Evolutionary conservation across 2,113 vertebrate species (phyloP).

Genomic region (Pelvicachromis taeniatus): DNA sequence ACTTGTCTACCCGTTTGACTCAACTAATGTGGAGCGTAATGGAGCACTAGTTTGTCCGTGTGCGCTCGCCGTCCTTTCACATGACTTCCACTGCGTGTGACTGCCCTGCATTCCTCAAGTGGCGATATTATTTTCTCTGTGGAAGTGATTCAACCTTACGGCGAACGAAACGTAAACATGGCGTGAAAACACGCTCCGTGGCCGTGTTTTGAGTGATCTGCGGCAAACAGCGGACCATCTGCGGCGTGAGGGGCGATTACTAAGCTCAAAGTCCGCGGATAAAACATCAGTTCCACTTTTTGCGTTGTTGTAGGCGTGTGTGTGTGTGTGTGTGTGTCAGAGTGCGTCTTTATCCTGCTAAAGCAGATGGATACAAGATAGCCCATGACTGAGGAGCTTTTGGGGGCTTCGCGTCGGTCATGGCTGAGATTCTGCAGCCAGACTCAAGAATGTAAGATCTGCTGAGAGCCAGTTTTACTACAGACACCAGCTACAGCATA

Average conservation of each 20-base stretch:
- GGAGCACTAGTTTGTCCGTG: slow-evolving; percentile 46
- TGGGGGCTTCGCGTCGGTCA: not conserved
- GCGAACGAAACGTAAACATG: not conserved
- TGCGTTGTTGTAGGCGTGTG: not conserved
- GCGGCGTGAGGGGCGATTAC: not conserved
- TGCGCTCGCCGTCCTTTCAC: slow-evolving; percentile 58
- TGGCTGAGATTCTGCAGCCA: slow-evolving; percentile 51
- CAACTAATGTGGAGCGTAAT: not conserved
- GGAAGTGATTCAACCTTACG: not conserved
- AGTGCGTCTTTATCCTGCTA: not conserved
- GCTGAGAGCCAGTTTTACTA: not conserved
- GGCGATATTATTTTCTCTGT: rapidly evolving
- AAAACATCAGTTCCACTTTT: not conserved
- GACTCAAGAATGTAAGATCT: slow-evolving; percentile 53
- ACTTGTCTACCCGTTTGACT: not conserved
- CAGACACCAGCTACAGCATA: not conserved
- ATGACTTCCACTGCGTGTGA: slow-evolving; percentile 75
- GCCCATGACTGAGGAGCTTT: slow-evolving; percentile 45
- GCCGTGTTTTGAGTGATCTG: not conserved
- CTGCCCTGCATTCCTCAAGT: slow-evolving; percentile 59
- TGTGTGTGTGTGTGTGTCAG: not conserved
- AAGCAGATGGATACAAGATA: not conserved
- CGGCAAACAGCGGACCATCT: not conserved
- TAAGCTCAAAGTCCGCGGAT: not conserved
- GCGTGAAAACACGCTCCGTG: not conserved